phyloP scores from a whole-genome alignment of 2,113 vertebrate genomes.

The Notothenia coriiceps region DNA sequence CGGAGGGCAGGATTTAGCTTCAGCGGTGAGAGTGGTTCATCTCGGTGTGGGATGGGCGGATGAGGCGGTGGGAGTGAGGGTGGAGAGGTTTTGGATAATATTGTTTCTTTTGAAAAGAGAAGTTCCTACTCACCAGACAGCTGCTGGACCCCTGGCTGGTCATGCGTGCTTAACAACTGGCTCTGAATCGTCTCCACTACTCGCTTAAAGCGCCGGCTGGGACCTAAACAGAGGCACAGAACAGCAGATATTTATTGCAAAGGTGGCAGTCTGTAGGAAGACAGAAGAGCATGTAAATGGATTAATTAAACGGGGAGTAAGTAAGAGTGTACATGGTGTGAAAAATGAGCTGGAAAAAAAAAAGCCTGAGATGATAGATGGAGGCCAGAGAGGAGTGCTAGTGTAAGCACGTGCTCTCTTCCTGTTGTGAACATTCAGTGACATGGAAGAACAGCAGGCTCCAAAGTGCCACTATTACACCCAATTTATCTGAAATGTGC shows the following conservation, averaged over 20 bases:
- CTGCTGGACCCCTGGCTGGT: slow-evolving; percentile 96
- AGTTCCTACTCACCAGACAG: slow-evolving; percentile 92
- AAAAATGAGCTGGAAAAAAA: slow-evolving; percentile 17
- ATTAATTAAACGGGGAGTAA: not conserved
- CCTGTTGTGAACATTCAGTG: slow-evolving; percentile 45
- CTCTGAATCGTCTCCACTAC: slow-evolving; percentile 99
- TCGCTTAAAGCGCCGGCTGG: slow-evolving; percentile 98
- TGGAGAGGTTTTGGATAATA: slow-evolving; percentile 47
- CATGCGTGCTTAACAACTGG: slow-evolving; percentile 98
- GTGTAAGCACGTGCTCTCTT: slow-evolving; percentile 27
- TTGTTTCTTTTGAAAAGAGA: not conserved
- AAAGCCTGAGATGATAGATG: slow-evolving; percentile 30
- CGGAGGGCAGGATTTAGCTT: slow-evolving; percentile 41
- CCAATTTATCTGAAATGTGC: slow-evolving; percentile 11
- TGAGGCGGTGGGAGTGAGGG: slow-evolving; percentile 54
- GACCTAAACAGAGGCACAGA: slow-evolving; percentile 83
- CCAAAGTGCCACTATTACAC: slow-evolving; percentile 34
- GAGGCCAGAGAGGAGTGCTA: not conserved
- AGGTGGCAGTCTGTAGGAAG: not conserved
- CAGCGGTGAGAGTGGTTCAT: slow-evolving; percentile 45
- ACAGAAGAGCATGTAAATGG: not conserved
- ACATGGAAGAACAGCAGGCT: slow-evolving; percentile 45
- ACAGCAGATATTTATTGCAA: slow-evolving; percentile 11
- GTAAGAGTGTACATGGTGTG: not conserved
- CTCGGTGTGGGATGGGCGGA: slow-evolving; percentile 42